Conservation (phyloP, 2,888 invertebrate genomes). For the Omphaloscelis lunosa region DNA sequence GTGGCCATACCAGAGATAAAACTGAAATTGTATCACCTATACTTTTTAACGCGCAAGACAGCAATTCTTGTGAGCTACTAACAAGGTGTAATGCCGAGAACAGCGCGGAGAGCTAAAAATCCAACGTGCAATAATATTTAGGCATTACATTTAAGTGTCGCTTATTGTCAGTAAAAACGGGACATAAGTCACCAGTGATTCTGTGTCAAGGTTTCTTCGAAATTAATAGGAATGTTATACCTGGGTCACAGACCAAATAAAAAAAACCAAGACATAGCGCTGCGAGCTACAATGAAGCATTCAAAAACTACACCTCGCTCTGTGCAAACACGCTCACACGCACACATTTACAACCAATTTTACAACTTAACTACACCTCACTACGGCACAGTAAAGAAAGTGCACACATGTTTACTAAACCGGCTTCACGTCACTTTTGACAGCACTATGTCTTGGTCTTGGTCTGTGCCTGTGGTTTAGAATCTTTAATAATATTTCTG, state of each 20-base stretch:
- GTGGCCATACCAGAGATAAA: background rate
- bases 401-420: no score
- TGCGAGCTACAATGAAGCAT: no score
- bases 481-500: slow-evolving; percentile 37
- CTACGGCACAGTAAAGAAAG: no score
- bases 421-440: no score
- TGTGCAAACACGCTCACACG: no score
- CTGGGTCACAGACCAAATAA: background rate
- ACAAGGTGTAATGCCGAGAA: no score
- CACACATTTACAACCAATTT: no score
- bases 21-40: background rate
- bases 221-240: slow-evolving; percentile 6
- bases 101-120: background rate
- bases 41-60: background rate
- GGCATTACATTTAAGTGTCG: no score
- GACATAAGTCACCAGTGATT: background rate
- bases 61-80: background rate
- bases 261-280: no score
- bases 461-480: background rate
- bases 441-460: no score
- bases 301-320: no score
- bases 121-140: background rate
- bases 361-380: no score
- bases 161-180: background rate
- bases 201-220: background rate